Percentiles rank a stretch among this genome's conserved stretches.
Conservation (phyloP, 1,140 invertebrate genomes). For the Reticulitermes speratus region DNA sequence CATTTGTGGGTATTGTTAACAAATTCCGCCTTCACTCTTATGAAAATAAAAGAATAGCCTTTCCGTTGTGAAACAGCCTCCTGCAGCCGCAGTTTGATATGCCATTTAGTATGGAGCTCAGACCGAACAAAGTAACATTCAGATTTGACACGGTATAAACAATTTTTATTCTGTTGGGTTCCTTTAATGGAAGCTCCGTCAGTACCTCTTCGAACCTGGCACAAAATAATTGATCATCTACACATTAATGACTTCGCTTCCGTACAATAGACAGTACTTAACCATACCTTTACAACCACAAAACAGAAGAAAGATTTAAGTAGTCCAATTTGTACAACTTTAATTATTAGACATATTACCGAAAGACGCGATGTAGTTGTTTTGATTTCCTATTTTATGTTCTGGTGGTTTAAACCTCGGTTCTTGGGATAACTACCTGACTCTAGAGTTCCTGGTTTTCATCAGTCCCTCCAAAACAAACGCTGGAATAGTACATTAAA, state of each 20-base stretch:
- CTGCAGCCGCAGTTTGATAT: background rate
- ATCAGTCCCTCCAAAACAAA: too few species aligned
- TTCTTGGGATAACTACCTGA: too few species aligned
- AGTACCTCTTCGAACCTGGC: background rate
- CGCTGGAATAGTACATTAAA: too few species aligned
- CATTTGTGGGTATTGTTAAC: too few species aligned
- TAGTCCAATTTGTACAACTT: background rate
- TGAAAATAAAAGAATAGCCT: too few species aligned
- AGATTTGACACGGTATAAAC: background rate
- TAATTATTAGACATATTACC: background rate
- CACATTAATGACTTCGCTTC: background rate
- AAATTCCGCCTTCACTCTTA: too few species aligned
- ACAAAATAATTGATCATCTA: background rate
- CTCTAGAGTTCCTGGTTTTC: too few species aligned
- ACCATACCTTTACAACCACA: background rate
- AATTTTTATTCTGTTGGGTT: background rate
- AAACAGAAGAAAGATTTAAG: background rate
- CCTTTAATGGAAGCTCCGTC: background rate
- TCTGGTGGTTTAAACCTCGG: too few species aligned
- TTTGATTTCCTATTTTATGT: too few species aligned
- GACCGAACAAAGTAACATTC: background rate
- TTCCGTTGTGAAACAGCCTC: background rate
- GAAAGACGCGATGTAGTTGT: too few species aligned
- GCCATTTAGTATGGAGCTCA: background rate
- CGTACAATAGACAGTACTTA: background rate